Conservation (phyloP, 2,888 invertebrate species). For the Corbicula japonica region DNA sequence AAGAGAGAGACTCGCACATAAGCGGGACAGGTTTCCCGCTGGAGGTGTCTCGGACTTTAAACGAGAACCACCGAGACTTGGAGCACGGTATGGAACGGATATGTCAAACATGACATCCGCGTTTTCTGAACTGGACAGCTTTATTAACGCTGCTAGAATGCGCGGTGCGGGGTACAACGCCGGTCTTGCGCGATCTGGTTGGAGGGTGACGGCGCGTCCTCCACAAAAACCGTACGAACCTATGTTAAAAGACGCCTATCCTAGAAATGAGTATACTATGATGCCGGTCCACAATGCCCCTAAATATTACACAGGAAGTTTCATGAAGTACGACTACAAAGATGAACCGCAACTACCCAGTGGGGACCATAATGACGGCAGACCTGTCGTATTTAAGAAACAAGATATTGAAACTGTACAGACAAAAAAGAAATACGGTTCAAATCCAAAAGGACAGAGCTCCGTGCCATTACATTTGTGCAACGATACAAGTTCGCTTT, state of each 20-base stretch:
- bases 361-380: slow-evolving; percentile 25
- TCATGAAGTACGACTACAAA: slow-evolving; percentile 57
- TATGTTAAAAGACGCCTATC: slow-evolving; percentile 81
- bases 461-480: slow-evolving; percentile 79
- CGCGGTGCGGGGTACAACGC: slow-evolving; percentile 43
- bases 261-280: slow-evolving; percentile 83
- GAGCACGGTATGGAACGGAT: slow-evolving; percentile 14
- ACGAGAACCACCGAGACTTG: slow-evolving; percentile 22
- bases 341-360: slow-evolving; percentile 41
- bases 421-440: slow-evolving; percentile 78
- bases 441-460: slow-evolving; percentile 69
- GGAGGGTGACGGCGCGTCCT: slow-evolving; percentile 55
- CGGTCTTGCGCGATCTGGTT: slow-evolving; percentile 31
- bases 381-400: slow-evolving; percentile 81
- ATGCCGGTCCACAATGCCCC: slow-evolving; percentile 73
- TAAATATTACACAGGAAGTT: slow-evolving; percentile 76
- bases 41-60: slow-evolving; percentile 10
- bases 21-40: neutral
- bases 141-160: slow-evolving; percentile 49
- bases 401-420: slow-evolving; percentile 80
- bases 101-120: slow-evolving; percentile 36
- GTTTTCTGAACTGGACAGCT: slow-evolving; percentile 36
- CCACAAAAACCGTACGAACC: slow-evolving; percentile 70
- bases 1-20: slow-evolving; percentile 18
- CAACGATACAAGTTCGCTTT: slow-evolving; percentile 75